Conservation (phyloP, 2,113 vertebrate species). For the Gymnogyps californianus region DNA sequence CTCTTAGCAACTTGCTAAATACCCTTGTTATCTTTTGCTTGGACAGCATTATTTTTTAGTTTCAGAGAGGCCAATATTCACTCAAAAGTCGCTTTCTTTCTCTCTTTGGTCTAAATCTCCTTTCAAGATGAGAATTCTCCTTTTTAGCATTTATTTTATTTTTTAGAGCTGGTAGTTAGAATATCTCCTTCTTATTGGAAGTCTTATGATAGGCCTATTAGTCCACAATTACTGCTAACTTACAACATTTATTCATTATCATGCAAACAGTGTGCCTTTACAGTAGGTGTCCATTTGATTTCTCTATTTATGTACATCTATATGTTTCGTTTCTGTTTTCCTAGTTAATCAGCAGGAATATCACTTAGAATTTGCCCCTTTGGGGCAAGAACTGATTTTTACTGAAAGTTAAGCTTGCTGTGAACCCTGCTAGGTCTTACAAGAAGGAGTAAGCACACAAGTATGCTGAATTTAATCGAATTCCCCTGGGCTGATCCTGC, state of each 20-base stretch:
- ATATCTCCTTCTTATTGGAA: background rate
- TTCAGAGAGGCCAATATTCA: background rate
- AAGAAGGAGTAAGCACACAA: background rate
- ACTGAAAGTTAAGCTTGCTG: background rate
- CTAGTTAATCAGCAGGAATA: background rate
- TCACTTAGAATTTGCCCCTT: conserved; percentile 22
- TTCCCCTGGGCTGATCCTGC: background rate
- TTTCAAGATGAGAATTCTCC: background rate
- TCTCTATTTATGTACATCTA: background rate
- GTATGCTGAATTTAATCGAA: background rate
- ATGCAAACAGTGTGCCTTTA: conserved; percentile 29
- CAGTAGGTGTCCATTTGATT: background rate
- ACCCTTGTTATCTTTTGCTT: background rate
- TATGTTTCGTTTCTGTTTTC: conserved; percentile 17
- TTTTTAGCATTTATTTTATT: background rate
- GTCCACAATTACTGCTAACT: conserved; percentile 37
- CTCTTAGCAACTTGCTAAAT: background rate
- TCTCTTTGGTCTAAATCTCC: background rate
- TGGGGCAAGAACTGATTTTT: background rate
- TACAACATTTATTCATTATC: conserved; percentile 43
- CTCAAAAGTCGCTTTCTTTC: background rate
- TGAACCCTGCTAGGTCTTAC: background rate
- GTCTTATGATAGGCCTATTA: background rate
- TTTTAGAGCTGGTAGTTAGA: background rate
- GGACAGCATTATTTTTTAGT: background rate